Conservation (phyloP, 1,140 invertebrate genomes). For the Drosophila bifasciata region DNA sequence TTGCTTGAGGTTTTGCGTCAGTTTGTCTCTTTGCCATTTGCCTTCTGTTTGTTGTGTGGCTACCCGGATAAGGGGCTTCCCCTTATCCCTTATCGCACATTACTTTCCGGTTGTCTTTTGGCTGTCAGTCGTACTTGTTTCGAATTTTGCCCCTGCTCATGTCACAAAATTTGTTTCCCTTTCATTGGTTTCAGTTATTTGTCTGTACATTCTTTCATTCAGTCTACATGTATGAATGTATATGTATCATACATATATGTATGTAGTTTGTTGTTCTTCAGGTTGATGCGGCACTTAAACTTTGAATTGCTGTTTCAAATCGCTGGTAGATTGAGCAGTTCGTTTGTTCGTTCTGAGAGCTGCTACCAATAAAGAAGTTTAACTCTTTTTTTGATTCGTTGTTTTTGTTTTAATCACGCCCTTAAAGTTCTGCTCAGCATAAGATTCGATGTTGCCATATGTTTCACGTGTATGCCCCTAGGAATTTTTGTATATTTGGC, state of each 20-base stretch:
- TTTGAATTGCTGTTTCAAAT: conserved; percentile 44
- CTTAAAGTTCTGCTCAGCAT: no score
- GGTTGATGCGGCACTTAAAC: conserved; percentile 52
- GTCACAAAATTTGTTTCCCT: conserved; percentile 52
- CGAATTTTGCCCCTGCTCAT: conserved; percentile 49
- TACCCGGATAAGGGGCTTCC: background rate
- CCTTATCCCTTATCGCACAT: conserved; percentile 45
- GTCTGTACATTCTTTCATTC: conserved; percentile 2
- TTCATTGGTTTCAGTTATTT: conserved; percentile 43
- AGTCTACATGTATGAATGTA: conserved; percentile 6
- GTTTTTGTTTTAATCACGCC: no score
- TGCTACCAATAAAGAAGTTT: conserved; percentile 5
- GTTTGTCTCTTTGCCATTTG: conserved; percentile 49
- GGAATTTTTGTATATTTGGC: conserved; percentile 21
- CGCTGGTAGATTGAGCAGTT: conserved; percentile 31
- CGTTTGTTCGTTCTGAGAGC: background rate
- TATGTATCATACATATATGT: conserved; percentile 2
- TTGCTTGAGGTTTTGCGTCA: conserved; percentile 45
- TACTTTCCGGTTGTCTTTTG: conserved; percentile 59
- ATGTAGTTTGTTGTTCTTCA: conserved; percentile 29
- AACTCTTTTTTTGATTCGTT: background rate
- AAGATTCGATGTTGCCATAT: background rate
- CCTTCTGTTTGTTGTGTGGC: conserved; percentile 41
- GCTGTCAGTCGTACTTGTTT: conserved; percentile 51
- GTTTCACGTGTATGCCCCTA: background rate